Evolutionary conservation across 2,113 vertebrate genomes (phyloP).

Genomic region (Scytalopus superciliaris): DNA sequence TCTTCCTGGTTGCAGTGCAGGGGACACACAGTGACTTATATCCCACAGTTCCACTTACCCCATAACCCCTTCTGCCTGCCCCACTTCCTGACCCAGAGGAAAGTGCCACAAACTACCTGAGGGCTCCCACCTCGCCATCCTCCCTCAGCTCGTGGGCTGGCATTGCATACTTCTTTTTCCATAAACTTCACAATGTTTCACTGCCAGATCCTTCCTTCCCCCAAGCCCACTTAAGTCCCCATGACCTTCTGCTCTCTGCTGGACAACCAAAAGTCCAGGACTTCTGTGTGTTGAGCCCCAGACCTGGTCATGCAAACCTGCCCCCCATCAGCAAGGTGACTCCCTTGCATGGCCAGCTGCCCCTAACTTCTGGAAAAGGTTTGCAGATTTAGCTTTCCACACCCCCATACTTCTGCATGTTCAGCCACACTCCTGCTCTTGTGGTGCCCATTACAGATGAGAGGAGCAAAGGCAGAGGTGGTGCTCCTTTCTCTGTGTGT

Average conservation of each 20-base stretch:
- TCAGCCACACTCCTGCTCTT: background rate
- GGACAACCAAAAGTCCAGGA: background rate
- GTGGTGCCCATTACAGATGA: background rate
- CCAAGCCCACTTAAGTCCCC: background rate
- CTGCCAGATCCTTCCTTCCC: background rate
- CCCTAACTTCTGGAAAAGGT: background rate
- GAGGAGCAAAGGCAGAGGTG: background rate
- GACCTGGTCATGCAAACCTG: background rate
- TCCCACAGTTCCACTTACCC: background rate
- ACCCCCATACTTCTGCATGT: background rate
- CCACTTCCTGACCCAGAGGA: background rate
- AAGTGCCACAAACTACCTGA: background rate
- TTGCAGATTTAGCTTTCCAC: background rate
- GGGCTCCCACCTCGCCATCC: background rate
- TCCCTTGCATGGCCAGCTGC: background rate
- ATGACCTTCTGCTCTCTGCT: background rate
- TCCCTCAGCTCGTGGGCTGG: background rate
- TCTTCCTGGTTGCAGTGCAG: background rate
- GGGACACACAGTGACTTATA: background rate
- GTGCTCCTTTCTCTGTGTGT: background rate
- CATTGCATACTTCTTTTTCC: background rate
- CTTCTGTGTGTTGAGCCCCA: background rate
- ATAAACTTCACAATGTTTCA: background rate
- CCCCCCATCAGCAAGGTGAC: background rate
- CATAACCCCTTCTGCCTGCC: background rate